Evolutionary conservation across 2,888 invertebrate genomes (phyloP).

Genomic region (Troides aeacus): DNA sequence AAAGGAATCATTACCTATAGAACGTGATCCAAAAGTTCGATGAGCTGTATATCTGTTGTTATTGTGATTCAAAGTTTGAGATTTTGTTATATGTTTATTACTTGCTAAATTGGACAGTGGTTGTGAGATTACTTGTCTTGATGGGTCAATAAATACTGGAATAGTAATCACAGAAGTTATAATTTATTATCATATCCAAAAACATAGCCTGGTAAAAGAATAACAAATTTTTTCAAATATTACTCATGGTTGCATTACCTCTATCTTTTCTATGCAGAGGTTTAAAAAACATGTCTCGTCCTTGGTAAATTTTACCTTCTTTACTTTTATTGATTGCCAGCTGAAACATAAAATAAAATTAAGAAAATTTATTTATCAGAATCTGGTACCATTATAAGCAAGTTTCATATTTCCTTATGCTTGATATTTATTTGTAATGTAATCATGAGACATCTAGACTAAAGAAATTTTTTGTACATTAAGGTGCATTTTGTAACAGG

Average conservation of each 20-base stretch:
- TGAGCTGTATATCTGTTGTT: constrained; percentile 50
- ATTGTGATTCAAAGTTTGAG: constrained; percentile 34
- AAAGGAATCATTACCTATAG: constrained; percentile 15
- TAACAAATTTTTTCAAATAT: background rate
- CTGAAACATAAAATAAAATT: constrained; percentile 25
- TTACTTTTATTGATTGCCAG: constrained; percentile 41
- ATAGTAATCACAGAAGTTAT: constrained; percentile 22
- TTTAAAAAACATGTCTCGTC: constrained; percentile 45
- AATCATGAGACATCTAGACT: background rate
- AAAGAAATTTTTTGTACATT: too few species aligned
- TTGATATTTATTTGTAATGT: background rate
- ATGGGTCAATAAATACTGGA: constrained; percentile 65
- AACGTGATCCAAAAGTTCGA: constrained; percentile 45
- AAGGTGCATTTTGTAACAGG: too few species aligned
- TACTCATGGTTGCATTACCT: constrained; percentile 45
- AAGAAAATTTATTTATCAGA: background rate
- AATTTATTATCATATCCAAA: constrained; percentile 49
- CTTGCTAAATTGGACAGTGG: constrained; percentile 39
- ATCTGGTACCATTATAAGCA: background rate
- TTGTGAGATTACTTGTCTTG: constrained; percentile 71
- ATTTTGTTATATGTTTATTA: constrained; percentile 32
- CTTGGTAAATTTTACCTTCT: constrained; percentile 43
- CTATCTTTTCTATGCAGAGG: constrained; percentile 48
- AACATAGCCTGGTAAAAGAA: background rate
- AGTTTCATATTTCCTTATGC: background rate